Conservation (phyloP, 1,140 invertebrate species). For the Lycorma delicatula region DNA sequence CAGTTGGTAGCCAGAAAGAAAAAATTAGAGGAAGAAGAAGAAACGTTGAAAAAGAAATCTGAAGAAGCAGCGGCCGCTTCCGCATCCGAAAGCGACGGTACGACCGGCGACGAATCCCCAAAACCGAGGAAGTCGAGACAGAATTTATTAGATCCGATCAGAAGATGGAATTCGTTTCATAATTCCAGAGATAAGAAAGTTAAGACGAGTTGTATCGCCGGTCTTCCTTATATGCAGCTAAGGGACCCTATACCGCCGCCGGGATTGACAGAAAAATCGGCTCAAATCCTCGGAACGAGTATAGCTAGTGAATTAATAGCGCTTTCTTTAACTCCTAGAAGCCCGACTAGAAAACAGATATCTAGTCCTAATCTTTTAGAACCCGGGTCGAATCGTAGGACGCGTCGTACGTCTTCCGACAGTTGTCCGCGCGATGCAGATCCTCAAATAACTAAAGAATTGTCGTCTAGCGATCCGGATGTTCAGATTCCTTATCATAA, state of each 20-base stretch:
- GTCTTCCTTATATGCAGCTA: constrained; percentile 24
- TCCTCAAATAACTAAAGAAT: constrained; percentile 14
- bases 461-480: constrained; percentile 21
- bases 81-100: neutral
- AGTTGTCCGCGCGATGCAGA: constrained; percentile 9
- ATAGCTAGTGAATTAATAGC: constrained; percentile 16
- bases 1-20: constrained; percentile 2
- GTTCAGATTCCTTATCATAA: constrained; percentile 1
- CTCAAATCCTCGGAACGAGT: constrained; percentile 11
- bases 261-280: constrained; percentile 8
- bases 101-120: neutral
- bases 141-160: constrained; percentile 35
- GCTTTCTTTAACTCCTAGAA: constrained; percentile 10
- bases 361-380: constrained; percentile 18
- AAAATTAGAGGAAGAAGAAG: constrained; percentile 4
- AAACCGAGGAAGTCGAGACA: constrained; percentile 14
- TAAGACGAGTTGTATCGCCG: neutral
- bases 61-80: constrained; percentile 5
- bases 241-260: constrained; percentile 8
- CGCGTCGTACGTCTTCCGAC: constrained; percentile 8
- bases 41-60: constrained; percentile 8
- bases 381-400: constrained; percentile 1
- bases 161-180: constrained; percentile 49
- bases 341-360: constrained; percentile 18
- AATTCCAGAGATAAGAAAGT: constrained; percentile 24